Evolutionary conservation across 2,888 invertebrate genomes (phyloP), one percentile per base, ranked within the genome.

Genomic region (Andricus curvator): DNA sequence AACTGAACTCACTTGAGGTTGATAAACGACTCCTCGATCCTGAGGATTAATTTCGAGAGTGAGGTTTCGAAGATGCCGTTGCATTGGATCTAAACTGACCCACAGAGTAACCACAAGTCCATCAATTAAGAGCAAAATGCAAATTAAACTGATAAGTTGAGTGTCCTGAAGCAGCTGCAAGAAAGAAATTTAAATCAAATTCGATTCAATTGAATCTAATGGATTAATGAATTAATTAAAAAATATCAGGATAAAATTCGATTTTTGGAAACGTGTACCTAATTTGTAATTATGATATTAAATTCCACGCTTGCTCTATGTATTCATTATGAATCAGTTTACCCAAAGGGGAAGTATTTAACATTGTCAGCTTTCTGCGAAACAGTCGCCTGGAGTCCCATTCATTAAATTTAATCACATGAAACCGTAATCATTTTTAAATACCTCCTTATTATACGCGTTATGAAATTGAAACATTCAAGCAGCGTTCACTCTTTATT

Each of bases 81-180:
- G 95, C 96, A 98, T 97, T 5, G 98, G 98, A 93, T 98, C 98
- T 81, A 97, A 94, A 74, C 94, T 94, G 17, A 97, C 95, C 98
- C 98, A 98, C 41, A 97, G 93, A 0, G 96, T 96, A 41, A 98
- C 96, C 78, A 98, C 96, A 80, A 97, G 94, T 1, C 96, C 96
- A 91, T 98, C 98, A 85, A 98, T 95, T 78, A 97, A 94, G 78
- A 98, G 94, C 70, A 98, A 94, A 8, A 96, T 96, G 87, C 96
- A 96, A 80, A 98, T 97, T 80, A 98, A 94, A 68, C 96, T 96
- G 88, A 98, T 97, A 64, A 98, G 94, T 86, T 97, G 98, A 65
- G 97, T 97, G 93, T 98, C 98, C 93, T 97, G 97, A 8, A 98
- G 94, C 82, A 98, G 94, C 95, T 95, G 91, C 15, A 88, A 89